Percentiles rank a stretch among this genome's conserved stretches.
Evolutionary conservation across 2,113 vertebrate species (phyloP).

Genomic region (Isurus oxyrinchus): DNA sequence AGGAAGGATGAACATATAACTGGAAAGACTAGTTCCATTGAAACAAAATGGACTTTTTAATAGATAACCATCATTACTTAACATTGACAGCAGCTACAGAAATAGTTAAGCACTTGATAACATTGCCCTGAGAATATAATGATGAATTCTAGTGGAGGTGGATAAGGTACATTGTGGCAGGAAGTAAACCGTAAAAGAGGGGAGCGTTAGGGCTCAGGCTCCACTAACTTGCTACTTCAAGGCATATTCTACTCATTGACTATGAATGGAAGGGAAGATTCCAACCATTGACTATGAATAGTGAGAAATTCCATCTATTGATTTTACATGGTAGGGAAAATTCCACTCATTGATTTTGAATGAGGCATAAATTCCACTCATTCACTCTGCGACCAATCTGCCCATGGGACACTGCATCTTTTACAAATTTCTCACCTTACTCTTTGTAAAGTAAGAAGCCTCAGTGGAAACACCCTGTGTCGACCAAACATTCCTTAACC

Average conservation of each 20-base stretch:
- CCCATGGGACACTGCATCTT: not conserved
- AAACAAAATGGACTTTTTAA: not conserved
- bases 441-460: not conserved
- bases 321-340: not conserved
- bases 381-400: constrained; percentile 14
- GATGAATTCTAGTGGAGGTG: not conserved
- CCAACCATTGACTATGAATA: not conserved
- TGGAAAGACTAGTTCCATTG: not conserved
- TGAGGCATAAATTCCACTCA: not conserved
- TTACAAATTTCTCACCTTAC: constrained; percentile 2
- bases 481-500: not conserved
- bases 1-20: not conserved
- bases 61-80: not conserved
- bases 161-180: not conserved
- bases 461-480: not conserved
- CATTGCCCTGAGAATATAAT: not conserved
- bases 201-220: not conserved
- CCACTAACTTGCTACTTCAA: not conserved
- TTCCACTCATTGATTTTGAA: constrained; percentile 28
- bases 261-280: constrained; percentile 18
- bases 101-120: not conserved
- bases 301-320: constrained; percentile 11
- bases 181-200: not conserved
- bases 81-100: not conserved
- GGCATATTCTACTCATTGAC: not conserved